Conservation (phyloP, 2,888 invertebrate species). For the Drosophila subquinaria region DNA sequence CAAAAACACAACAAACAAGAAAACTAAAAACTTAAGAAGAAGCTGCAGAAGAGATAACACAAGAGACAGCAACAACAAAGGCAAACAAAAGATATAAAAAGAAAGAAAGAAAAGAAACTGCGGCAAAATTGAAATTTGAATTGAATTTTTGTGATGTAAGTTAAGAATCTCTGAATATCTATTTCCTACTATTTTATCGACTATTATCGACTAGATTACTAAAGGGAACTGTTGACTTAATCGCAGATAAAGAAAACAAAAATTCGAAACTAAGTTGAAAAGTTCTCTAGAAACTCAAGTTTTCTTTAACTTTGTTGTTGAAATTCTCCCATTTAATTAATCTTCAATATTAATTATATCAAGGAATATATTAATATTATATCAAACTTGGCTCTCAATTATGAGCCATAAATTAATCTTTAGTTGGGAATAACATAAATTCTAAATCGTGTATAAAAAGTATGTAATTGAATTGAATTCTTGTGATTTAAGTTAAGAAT, state of each 20-base stretch:
- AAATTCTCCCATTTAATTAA: too few species aligned
- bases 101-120: conserved; percentile 60
- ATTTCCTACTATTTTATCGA: background rate
- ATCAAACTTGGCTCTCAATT: too few species aligned
- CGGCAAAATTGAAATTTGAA: conserved; percentile 69
- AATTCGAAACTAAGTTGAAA: background rate
- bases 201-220: background rate
- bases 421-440: background rate
- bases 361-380: too few species aligned
- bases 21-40: conserved; percentile 17
- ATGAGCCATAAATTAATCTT: background rate
- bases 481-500: too few species aligned
- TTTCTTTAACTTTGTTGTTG: background rate
- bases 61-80: conserved; percentile 33
- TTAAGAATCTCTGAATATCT: conserved; percentile 28
- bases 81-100: conserved; percentile 5
- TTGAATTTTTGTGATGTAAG: conserved; percentile 79
- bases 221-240: background rate
- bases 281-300: background rate
- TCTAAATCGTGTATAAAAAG: too few species aligned
- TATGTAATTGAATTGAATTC: too few species aligned
- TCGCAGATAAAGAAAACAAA: background rate
- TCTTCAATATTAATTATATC: too few species aligned
- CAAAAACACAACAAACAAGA: conserved; percentile 18
- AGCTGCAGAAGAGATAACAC: conserved; percentile 13